Evolutionary conservation across 2,113 vertebrate species (phyloP).

Genomic region (Otus sunia): DNA sequence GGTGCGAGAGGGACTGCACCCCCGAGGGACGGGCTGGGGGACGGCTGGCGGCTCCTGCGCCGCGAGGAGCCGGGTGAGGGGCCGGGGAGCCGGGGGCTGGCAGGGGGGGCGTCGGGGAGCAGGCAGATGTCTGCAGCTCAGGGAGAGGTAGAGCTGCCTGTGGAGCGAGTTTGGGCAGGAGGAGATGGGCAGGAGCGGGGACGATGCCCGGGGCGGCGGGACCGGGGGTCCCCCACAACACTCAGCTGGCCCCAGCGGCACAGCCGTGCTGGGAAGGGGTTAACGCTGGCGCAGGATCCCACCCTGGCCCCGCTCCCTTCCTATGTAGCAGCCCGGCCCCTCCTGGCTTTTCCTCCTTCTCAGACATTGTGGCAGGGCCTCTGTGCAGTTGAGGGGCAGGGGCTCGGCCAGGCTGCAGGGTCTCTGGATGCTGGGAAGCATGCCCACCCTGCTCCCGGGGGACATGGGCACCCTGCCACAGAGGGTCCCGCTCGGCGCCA

Average conservation of each 20-base stretch:
- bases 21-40: not conserved
- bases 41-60: rapidly evolving
- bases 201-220: rapidly evolving
- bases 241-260: not conserved
- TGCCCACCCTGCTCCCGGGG: not conserved
- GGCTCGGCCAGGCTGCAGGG: not conserved
- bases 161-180: not conserved
- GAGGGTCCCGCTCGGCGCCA: not conserved
- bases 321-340: not conserved
- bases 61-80: not conserved
- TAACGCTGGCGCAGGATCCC: not conserved
- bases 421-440: not conserved
- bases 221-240: no score
- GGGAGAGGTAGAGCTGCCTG: not conserved
- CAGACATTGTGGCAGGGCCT: not conserved
- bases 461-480: not conserved
- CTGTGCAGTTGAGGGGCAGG: not conserved
- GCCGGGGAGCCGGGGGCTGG: not conserved
- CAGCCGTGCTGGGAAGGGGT: not conserved
- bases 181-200: not conserved
- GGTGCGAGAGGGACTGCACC: slow-evolving; percentile 40
- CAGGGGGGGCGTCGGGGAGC: not conserved
- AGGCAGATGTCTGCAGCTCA: not conserved
- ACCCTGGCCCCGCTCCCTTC: not conserved
- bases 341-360: slow-evolving; percentile 47